Percentiles rank a stretch among this genome's conserved stretches.
phyloP scores from a whole-genome alignment of 2,113 vertebrate species.

The Bubalus kerabau region DNA sequence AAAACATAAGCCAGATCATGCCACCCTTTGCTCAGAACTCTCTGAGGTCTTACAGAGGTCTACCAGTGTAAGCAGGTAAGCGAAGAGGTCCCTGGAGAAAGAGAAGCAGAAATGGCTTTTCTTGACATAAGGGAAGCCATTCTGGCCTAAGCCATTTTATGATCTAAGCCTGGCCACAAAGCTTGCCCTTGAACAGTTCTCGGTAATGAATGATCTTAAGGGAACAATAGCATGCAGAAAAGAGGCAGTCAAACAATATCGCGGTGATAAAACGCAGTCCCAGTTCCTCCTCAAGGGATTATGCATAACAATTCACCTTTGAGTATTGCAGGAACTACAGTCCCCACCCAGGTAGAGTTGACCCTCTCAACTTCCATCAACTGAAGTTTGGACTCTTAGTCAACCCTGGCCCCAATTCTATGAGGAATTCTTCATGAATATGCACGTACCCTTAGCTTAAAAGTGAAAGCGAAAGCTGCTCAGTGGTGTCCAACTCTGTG shows the following conservation, averaged over 20 bases:
- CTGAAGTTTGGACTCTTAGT: neutral
- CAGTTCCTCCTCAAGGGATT: neutral
- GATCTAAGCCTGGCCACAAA: neutral
- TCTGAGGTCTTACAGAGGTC: neutral
- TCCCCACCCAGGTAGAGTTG: neutral
- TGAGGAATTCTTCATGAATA: neutral
- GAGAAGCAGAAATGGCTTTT: neutral
- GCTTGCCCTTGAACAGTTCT: neutral
- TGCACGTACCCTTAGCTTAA: neutral
- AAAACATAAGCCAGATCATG: neutral
- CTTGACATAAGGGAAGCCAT: neutral
- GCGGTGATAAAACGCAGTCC: neutral
- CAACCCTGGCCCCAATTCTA: neutral
- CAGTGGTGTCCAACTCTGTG: neutral
- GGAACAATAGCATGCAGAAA: neutral
- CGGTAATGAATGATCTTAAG: neutral
- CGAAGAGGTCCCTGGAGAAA: neutral
- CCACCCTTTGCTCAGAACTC: neutral
- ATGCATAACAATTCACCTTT: neutral
- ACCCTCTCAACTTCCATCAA: neutral
- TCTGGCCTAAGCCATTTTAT: neutral
- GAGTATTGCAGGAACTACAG: neutral
- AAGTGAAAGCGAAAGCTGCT: neutral
- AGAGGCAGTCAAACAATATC: neutral
- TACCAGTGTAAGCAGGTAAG: neutral